Evolutionary conservation across 2,797 vertebrate genomes (phyloP).

Genomic region (Buceros bicornis): DNA sequence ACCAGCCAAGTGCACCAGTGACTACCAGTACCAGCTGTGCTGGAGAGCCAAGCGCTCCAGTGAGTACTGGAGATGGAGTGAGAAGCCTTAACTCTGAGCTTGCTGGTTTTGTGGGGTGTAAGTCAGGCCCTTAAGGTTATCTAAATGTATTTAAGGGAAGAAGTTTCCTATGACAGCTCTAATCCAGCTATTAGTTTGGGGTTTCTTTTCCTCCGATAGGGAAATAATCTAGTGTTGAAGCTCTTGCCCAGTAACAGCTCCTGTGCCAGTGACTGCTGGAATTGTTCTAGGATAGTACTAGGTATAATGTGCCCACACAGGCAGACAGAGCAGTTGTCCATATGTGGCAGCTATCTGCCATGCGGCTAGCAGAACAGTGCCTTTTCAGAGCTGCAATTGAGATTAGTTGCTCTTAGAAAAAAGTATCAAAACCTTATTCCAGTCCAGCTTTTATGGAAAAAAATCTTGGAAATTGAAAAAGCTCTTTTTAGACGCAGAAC

Average conservation of each 20-base stretch:
- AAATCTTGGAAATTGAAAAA: background rate
- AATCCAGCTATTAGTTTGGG: background rate
- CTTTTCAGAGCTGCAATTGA: background rate
- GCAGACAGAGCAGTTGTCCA: background rate
- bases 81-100: slow-evolving; percentile 50
- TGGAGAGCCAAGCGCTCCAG: background rate
- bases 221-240: background rate
- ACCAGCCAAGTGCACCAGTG: background rate
- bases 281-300: background rate
- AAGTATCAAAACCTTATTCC: background rate
- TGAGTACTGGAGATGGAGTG: background rate
- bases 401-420: background rate
- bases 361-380: background rate
- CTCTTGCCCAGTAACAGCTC: background rate
- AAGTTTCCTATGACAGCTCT: background rate
- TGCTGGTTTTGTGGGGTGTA: background rate
- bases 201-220: background rate
- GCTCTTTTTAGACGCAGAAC: background rate
- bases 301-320: background rate
- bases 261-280: background rate
- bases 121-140: slow-evolving; percentile 53
- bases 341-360: background rate
- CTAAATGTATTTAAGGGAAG: background rate
- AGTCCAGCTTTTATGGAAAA: background rate
- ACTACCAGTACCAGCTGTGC: background rate